Evolutionary conservation across 1,140 invertebrate species (phyloP).

Genomic region (Leptinotarsa texana): DNA sequence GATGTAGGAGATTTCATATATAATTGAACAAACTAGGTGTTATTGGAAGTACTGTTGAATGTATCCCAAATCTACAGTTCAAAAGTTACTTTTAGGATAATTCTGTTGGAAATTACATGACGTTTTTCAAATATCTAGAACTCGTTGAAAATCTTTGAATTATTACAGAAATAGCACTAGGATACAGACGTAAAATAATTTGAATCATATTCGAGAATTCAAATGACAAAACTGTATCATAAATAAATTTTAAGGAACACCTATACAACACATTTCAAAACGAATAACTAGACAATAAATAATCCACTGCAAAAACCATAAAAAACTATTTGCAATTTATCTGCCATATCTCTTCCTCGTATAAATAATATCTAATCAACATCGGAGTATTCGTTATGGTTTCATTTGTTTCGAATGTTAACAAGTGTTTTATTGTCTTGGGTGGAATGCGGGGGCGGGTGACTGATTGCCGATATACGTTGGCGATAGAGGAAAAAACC

Average conservation of each 20-base stretch:
- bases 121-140: too few species aligned
- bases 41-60: too few species aligned
- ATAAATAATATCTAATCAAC: slow-evolving; percentile 8
- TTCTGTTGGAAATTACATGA: too few species aligned
- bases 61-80: too few species aligned
- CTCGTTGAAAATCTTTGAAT: too few species aligned
- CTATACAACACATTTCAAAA: not conserved
- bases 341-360: slow-evolving; percentile 9
- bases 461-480: not conserved
- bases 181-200: too few species aligned
- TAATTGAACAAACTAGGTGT: too few species aligned
- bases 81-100: too few species aligned
- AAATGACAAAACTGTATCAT: too few species aligned
- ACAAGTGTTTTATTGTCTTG: slow-evolving; percentile 11
- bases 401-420: slow-evolving; percentile 15
- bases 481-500: not conserved
- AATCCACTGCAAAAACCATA: not conserved
- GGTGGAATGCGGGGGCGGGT: slow-evolving; percentile 1
- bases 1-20: too few species aligned
- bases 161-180: too few species aligned
- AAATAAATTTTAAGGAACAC: not conserved
- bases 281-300: not conserved
- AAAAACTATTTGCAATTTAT: not conserved
- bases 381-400: not conserved
- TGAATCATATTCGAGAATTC: too few species aligned